Base-by-base conservation (phyloP, 2,797 vertebrate species). In the Syncerus caffer region DNA sequence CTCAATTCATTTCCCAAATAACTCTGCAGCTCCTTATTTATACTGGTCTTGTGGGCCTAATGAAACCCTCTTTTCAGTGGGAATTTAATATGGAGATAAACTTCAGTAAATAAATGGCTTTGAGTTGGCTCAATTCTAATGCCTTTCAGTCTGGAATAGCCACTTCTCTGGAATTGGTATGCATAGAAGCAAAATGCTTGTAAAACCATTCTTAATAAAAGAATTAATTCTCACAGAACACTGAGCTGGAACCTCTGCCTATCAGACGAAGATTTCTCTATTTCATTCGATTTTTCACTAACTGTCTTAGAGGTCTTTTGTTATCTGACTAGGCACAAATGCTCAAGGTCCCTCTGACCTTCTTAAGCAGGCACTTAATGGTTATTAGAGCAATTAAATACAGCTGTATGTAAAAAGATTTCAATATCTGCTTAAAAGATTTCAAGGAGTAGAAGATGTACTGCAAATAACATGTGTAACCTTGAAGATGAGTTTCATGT, bases 41-140 rank as follows among this genome's bases (percentile, higher is more conserved):
- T 90, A 85, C 88, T 55, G 92, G 97, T 90, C 97, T 97, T 95
- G 64, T 92, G 98, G 93, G 93, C 67, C 95, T 96, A 97, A 96
- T 93, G 96, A 98, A 98, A 96, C 38, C 42, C 96, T 98, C 95
- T 97, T 71, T 71, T 98, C 89, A 85, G 90, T 6, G 3, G 97
- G 97, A 97, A 98, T 97, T 98, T 98, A 98, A 98, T 95, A 93
- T 47, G 96, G 96, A 98, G 90, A 97, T 98, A 97, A 98, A 98
- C 93, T 98, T 89, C 91, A 95, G 94, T 97, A 97, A 98, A 98
- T 96, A 97, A 98, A 93, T 79, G 92, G 42, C 3, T 85, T 94
- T 0, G 27, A 94, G 58, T 97, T 97, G 98, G 64, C 96, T 96
- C 97, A 92, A 71, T 97, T 94, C 97, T 57, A 45, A 85, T 96